Conservation (phyloP, 1,140 invertebrate species). For the Pseudachorutes palmiensis region DNA sequence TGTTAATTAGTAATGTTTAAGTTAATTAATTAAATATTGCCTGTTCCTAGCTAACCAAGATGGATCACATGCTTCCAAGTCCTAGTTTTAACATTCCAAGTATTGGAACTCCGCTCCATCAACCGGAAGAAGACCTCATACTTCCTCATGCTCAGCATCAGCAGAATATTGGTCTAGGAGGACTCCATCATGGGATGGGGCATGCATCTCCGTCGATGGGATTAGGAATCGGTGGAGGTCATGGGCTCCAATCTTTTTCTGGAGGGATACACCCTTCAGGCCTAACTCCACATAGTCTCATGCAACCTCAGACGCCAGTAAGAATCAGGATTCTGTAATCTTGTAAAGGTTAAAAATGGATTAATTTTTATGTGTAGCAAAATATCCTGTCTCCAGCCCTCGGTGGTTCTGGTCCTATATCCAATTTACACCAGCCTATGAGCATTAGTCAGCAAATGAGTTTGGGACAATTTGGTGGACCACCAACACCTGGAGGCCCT, state of each 20-base stretch:
- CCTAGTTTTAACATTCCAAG: constrained; percentile 80
- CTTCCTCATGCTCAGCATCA: constrained; percentile 65
- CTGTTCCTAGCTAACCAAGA: too few species aligned
- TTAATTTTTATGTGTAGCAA: constrained; percentile 51
- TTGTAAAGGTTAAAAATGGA: neutral
- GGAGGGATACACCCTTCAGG: constrained; percentile 28
- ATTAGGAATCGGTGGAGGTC: neutral
- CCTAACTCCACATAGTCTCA: constrained; percentile 59
- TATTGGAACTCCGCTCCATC: constrained; percentile 79
- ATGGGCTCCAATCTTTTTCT: constrained; percentile 4
- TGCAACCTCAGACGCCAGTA: constrained; percentile 83
- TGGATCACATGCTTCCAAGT: constrained; percentile 84
- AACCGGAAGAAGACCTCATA: constrained; percentile 82
- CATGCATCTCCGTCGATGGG: neutral
- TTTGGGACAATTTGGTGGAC: constrained; percentile 46
- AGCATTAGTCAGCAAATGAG: constrained; percentile 47
- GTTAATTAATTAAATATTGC: too few species aligned
- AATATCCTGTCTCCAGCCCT: constrained; percentile 76
- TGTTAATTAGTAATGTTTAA: too few species aligned
- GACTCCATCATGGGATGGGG: constrained; percentile 15
- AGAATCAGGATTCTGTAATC: constrained; percentile 27
- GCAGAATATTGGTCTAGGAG: constrained; percentile 46
- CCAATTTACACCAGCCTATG: constrained; percentile 39
- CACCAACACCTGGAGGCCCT: constrained; percentile 61
- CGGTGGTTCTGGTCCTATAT: constrained; percentile 28